Percentiles rank a stretch among this genome's conserved stretches.
Conservation (phyloP, 2,113 vertebrate species). For the Pantherophis guttatus region DNA sequence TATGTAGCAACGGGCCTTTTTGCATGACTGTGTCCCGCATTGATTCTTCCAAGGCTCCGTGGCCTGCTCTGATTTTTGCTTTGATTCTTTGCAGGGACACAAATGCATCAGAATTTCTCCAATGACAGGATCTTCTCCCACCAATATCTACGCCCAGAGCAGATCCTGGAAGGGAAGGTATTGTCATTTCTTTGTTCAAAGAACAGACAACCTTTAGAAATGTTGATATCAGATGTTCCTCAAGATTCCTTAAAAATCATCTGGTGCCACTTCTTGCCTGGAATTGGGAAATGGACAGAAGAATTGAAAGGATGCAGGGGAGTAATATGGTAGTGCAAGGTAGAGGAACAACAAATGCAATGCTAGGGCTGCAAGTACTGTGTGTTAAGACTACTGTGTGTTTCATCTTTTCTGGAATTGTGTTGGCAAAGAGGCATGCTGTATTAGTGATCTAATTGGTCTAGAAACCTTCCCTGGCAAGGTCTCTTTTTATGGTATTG, state of each 20-base stretch:
- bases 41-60: neutral
- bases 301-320: neutral
- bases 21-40: no score
- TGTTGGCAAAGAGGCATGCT: neutral
- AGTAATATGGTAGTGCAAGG: no score
- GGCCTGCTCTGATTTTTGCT: neutral
- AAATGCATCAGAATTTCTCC: constrained; percentile 62
- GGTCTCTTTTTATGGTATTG: neutral
- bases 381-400: neutral
- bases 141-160: constrained; percentile 83
- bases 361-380: neutral
- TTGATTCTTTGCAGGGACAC: constrained; percentile 54
- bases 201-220: neutral
- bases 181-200: neutral
- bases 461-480: neutral
- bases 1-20: neutral
- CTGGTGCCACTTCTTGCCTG: neutral
- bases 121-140: constrained; percentile 79
- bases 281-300: neutral
- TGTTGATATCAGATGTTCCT: neutral
- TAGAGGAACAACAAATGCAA: neutral
- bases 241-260: neutral
- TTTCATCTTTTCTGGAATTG: neutral
- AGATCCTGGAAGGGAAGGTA: constrained; percentile 91
- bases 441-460: neutral